Evolutionary conservation across 2,888 invertebrate species (phyloP), one percentile per base, ranked within the genome.

Genomic region (Masnerella sp.): DNA sequence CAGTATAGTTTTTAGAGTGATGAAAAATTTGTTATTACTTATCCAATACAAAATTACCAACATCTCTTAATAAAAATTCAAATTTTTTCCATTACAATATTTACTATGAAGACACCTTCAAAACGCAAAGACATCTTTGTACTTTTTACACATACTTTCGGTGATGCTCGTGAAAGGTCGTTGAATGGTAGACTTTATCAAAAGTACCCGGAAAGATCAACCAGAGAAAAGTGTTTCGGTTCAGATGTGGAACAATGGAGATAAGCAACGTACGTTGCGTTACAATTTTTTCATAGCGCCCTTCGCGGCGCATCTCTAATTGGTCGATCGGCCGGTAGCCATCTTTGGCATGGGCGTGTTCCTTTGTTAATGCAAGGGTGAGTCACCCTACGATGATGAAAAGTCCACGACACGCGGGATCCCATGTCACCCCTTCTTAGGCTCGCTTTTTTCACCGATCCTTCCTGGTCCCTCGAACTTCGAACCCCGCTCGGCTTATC

Each of bases 271-370:
- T 62, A 67, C 70, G 70, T 62, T 75, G 56, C 67, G 49, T 54
- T 56, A 64, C 34, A 52, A 56, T 70, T 70, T 56, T 65, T 54
- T 58, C 68, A 49, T 34, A 59, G 73, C 72, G 65, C 74, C 77
- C 75, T 74, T 68, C 75, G 70, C 52, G 43, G 8, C 34, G 34
- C 42, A 54, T 61, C 36, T 45, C 71, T 76, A 74, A 79, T 78
- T 79, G 79, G 79, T 74, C 67, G 72, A 54, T 49, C 34, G 51
- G 22, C 14, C 14, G 65, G 79, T 76, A 77, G 76, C 79, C 79
- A 79, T 79, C 76, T 79, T 79, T 75, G 70, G 51, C 17, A 70
- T 71, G 78, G 79, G 79, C 79, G 79, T 79, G 76, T 77, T 77
- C 69, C 61, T 49, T 71, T 71, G 56, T 76, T 74, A 68, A 67